A percentile compares a stretch with the other conserved stretches of the same genome.
These are phyloP conservation scores for Holotrichia oblita DNA, from an alignment of 1,140 invertebrate species.

Conservation along the genomic window DNA sequence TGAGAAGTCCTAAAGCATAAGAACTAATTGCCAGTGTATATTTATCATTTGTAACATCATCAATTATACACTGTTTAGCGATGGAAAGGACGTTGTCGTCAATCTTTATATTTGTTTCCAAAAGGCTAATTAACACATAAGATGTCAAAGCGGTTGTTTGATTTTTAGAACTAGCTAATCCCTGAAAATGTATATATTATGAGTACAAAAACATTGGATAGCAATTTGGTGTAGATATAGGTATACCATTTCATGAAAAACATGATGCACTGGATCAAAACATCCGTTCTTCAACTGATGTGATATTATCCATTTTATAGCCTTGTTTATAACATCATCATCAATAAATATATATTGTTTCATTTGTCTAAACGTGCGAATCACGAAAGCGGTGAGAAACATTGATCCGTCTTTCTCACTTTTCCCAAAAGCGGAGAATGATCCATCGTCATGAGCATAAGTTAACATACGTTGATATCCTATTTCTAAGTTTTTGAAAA, in stretches of 20 bases:
- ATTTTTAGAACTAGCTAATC: slow-evolving; percentile 69
- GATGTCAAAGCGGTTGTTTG: slow-evolving; percentile 67
- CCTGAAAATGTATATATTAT: slow-evolving; percentile 54
- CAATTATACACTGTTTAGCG: slow-evolving; percentile 66
- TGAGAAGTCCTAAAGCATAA: slow-evolving; percentile 69
- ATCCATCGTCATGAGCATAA: slow-evolving; percentile 76
- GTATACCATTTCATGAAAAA: slow-evolving; percentile 69
- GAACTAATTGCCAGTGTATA: slow-evolving; percentile 70
- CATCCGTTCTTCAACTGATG: slow-evolving; percentile 79
- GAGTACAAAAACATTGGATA: background rate
- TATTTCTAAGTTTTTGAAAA: slow-evolving; percentile 72
- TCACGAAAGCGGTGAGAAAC: slow-evolving; percentile 83
- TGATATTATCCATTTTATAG: slow-evolving; percentile 74
- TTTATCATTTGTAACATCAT: slow-evolving; percentile 53
- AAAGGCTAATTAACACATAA: slow-evolving; percentile 70
- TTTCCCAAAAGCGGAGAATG: slow-evolving; percentile 80
- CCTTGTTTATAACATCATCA: slow-evolving; percentile 68
- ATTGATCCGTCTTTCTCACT: slow-evolving; percentile 68
- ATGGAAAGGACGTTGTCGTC: slow-evolving; percentile 61
- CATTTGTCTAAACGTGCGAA: slow-evolving; percentile 76
- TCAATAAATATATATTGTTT: slow-evolving; percentile 74
- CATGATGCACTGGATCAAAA: slow-evolving; percentile 73
- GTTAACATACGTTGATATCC: slow-evolving; percentile 79
- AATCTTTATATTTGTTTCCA: slow-evolving; percentile 66
- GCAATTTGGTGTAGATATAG: slow-evolving; percentile 4